Base-by-base conservation (phyloP, 2,888 invertebrate species). In the Timema podura region DNA sequence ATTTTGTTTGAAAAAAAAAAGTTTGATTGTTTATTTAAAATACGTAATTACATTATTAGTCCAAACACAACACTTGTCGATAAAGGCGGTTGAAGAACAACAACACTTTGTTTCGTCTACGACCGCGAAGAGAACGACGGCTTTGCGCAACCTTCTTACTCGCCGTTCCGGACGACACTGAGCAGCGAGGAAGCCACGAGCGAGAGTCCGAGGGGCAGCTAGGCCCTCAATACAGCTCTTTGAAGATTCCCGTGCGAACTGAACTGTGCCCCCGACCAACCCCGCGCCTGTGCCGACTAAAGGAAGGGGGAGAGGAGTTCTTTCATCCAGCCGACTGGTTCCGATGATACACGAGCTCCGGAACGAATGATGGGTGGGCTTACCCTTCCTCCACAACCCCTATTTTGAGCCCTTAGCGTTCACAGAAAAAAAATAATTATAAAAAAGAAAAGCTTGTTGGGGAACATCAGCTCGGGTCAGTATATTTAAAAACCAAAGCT, bases 211-310 rank as follows among this genome's bases (percentile, higher is more conserved):
- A 30, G 30, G 30, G 44, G 61, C 61, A 30, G 61, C 44, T 5
- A 61, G 61, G 30, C 30, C 30, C 30, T 61, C 44, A 45, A 45
- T 61, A 30, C 61, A 61, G 61, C 61, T 61, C 61, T 61, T 15
- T 61, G 61, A 61, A 61, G 61, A 30, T 45, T 45, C 44, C 45
- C 61, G 61, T 45, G 61, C 61, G 61, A 30, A 61, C 61, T 30
- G 61, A 45, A 11, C 30, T 30, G 44, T 44, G 61, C 16, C 61
- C 9, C n/a, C n/a, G n/a, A n/a, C n/a, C n/a, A n/a, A n/a, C n/a
- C n/a, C 10, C 44, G 5, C 30, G n/a, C 51, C 51, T n/a, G 11
- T 51, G 51, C 11, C 11, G 44, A 6, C 16, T 11, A 6, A 10
- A 16, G 61, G 7, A 9, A 13, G 44, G 30, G 44, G 7, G 61